Evolutionary conservation across 2,888 invertebrate species (phyloP).

Genomic region (Hemistola chrysoprasaria): DNA sequence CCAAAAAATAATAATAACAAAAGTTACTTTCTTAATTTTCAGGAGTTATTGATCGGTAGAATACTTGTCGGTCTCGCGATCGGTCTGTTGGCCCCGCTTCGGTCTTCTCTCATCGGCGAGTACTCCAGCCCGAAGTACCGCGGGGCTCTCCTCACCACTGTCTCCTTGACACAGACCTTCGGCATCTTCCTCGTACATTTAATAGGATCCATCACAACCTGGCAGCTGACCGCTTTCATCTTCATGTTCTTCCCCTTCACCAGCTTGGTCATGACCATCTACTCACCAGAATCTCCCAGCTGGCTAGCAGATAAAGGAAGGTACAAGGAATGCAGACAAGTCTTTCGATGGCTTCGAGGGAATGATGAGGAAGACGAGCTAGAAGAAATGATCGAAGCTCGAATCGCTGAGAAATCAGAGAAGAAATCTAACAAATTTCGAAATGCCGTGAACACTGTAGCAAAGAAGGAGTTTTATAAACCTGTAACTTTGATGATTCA

Average conservation of each 20-base stretch:
- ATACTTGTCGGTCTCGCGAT: conserved; percentile 61
- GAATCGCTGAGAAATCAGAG: conserved; percentile 3
- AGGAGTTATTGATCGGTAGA: conserved; percentile 47
- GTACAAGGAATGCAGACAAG: conserved; percentile 69
- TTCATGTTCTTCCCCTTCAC: conserved; percentile 63
- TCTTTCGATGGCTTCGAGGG: conserved; percentile 80
- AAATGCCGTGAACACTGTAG: conserved; percentile 12
- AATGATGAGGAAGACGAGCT: conserved; percentile 51
- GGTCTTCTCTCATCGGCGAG: conserved; percentile 75
- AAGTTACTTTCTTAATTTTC: conserved; percentile 24
- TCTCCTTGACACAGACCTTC: conserved; percentile 77
- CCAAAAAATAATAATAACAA: neutral
- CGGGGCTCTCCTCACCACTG: conserved; percentile 80
- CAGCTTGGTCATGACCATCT: conserved; percentile 57
- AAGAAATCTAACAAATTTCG: conserved; percentile 3
- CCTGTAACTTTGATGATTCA: conserved; percentile 60
- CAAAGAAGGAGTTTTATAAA: conserved; percentile 60
- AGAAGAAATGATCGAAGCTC: conserved; percentile 31
- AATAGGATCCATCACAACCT: conserved; percentile 79
- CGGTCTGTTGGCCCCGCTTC: conserved; percentile 70
- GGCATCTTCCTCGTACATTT: conserved; percentile 83
- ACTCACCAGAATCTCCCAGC: conserved; percentile 82
- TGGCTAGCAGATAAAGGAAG: conserved; percentile 80
- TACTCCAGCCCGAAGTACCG: conserved; percentile 79
- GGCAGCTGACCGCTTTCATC: conserved; percentile 75